phyloP scores from a whole-genome alignment of 2,797 vertebrate species.

The Tarsius wallacei region DNA sequence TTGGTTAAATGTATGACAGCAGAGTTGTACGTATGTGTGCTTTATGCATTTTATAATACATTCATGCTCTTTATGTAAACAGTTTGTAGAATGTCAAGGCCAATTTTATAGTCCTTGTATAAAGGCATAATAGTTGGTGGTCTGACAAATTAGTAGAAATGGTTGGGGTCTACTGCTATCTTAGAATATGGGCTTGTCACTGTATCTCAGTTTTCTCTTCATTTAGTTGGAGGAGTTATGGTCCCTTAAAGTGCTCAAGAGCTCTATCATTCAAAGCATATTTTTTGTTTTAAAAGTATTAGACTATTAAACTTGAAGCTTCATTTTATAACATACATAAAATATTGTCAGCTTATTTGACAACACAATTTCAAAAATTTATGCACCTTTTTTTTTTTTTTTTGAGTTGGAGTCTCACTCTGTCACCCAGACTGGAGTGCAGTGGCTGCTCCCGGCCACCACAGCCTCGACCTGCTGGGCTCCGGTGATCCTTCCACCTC shows the following conservation, averaged over 20 bases:
- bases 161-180: background rate
- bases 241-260: background rate
- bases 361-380: background rate
- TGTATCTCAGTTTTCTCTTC: background rate
- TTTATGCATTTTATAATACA: background rate
- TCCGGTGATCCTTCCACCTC: no score
- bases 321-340: constrained; percentile 37
- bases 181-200: background rate
- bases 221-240: background rate
- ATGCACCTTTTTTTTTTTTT: no score
- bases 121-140: background rate
- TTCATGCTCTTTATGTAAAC: background rate
- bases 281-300: constrained; percentile 41
- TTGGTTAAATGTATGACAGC: constrained; percentile 46
- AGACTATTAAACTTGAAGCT: background rate
- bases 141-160: constrained; percentile 1
- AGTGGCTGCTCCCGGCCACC: no score
- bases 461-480: no score
- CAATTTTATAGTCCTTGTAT: constrained; percentile 8
- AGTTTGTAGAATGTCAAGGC: background rate
- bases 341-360: constrained; percentile 30
- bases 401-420: no score
- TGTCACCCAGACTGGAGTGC: no score
- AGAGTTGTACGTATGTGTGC: background rate
- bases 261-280: background rate